These are phyloP conservation scores for Ginglymostoma cirratum DNA, from an alignment of 2,113 vertebrate species.

Conservation along the genomic window DNA sequence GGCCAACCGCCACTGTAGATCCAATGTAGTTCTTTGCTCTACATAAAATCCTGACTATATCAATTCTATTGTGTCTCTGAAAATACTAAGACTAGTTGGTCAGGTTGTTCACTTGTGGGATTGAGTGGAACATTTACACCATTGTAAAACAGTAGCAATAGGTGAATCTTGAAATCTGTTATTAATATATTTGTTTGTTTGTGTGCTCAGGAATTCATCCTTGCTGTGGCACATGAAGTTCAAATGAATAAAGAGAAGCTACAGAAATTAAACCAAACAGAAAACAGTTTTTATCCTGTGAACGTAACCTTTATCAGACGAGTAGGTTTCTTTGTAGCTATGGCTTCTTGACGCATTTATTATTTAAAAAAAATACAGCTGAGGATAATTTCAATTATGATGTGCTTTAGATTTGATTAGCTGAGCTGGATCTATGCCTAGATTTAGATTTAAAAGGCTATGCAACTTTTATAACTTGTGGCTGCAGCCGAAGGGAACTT, in stretches of 20 bases:
- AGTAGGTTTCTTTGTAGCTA: background rate
- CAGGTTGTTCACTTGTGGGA: background rate
- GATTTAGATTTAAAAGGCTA: background rate
- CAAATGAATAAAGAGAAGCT: background rate
- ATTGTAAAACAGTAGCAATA: background rate
- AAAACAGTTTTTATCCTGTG: background rate
- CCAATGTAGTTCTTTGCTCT: background rate
- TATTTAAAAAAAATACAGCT: background rate
- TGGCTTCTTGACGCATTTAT: background rate
- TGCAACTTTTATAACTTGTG: background rate
- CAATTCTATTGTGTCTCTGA: background rate
- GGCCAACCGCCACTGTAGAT: background rate
- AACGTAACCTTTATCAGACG: background rate
- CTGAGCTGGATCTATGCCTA: background rate
- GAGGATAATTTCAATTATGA: background rate
- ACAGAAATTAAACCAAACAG: background rate
- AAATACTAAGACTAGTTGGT: background rate
- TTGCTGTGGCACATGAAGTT: background rate
- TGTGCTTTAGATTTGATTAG: background rate
- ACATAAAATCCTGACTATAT: background rate
- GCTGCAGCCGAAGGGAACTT: background rate
- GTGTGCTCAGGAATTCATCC: background rate
- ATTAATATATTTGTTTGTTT: background rate
- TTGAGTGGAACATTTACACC: background rate
- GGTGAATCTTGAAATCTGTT: background rate